These are phyloP conservation scores for Volucella inanis DNA, from an alignment of 2,888 invertebrate species.

Conservation along the genomic window DNA sequence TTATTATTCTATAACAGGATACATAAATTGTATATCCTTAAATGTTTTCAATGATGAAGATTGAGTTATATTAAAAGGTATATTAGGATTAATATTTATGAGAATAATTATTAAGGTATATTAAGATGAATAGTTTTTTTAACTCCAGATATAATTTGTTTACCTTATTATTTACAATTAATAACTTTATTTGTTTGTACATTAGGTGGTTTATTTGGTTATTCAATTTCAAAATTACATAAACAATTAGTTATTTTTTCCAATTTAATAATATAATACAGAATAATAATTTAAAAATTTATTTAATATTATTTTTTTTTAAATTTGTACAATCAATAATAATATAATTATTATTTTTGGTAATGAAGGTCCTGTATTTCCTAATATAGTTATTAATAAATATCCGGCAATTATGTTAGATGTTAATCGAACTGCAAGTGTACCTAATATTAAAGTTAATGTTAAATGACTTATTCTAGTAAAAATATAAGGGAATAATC, in stretches of 20 bases:
- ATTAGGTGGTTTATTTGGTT: conserved; percentile 82
- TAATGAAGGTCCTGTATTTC: conserved; percentile 82
- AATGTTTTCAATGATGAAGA: conserved; percentile 84
- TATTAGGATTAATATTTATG: conserved; percentile 78
- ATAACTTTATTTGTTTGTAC: conserved; percentile 84
- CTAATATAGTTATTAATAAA: conserved; percentile 86
- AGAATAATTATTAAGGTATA: conserved; percentile 84
- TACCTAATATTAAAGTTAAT: too few species aligned
- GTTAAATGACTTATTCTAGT: too few species aligned
- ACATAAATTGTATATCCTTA: conserved; percentile 83
- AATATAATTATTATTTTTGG: conserved; percentile 76
- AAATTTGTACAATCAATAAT: conserved; percentile 82
- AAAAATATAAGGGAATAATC: too few species aligned
- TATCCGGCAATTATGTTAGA: too few species aligned
- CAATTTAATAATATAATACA: too few species aligned
- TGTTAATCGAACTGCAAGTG: too few species aligned
- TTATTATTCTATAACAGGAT: conserved; percentile 84
- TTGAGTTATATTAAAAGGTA: conserved; percentile 84
- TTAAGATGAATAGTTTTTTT: conserved; percentile 85
- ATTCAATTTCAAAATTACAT: conserved; percentile 83
- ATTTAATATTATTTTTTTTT: too few species aligned
- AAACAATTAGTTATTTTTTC: too few species aligned
- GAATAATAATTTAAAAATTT: too few species aligned
- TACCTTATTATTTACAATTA: conserved; percentile 84
- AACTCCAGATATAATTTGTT: conserved; percentile 84